Percentiles rank a stretch among this genome's conserved stretches.
These are phyloP conservation scores for Temnothorax ravouxi DNA, from an alignment of 2,888 invertebrate species.

Conservation along the genomic window DNA sequence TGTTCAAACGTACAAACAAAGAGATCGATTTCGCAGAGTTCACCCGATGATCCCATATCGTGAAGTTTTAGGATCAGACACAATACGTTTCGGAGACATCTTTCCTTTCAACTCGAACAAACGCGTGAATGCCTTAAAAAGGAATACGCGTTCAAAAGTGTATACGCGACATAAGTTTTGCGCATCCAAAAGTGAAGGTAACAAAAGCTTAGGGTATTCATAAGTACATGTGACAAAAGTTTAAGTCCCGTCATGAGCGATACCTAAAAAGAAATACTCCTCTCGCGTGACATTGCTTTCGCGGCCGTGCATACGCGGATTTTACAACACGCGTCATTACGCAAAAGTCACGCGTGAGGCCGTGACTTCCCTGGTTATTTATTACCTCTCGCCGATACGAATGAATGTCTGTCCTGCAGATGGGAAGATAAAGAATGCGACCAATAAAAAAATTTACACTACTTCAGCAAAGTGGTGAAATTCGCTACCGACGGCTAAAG, in stretches of 20 bases:
- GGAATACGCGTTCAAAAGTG: neutral
- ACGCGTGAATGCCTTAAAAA: neutral
- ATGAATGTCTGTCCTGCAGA: neutral
- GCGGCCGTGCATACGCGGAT: neutral
- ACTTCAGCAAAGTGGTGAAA: constrained; percentile 58
- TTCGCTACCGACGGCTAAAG: constrained; percentile 33
- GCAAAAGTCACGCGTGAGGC: constrained; percentile 21
- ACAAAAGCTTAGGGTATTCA: neutral
- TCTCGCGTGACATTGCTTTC: neutral
- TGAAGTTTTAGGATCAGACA: neutral
- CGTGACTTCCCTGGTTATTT: constrained; percentile 16
- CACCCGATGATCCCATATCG: neutral
- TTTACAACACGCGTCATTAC: constrained; percentile 29
- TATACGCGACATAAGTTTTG: neutral
- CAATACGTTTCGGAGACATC: neutral
- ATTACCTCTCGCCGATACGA: neutral
- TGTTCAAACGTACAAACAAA: too few relatives aligned
- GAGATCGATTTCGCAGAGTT: neutral
- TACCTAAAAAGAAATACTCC: neutral
- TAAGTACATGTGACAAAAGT: neutral
- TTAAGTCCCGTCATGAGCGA: neutral
- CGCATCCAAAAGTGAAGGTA: neutral
- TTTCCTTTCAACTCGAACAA: neutral
- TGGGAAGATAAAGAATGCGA: neutral
- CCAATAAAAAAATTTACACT: constrained; percentile 46